A percentile compares a stretch with the other conserved stretches of the same genome.
phyloP scores from a whole-genome alignment of 2,888 invertebrate genomes.

The Athalia rosae region DNA sequence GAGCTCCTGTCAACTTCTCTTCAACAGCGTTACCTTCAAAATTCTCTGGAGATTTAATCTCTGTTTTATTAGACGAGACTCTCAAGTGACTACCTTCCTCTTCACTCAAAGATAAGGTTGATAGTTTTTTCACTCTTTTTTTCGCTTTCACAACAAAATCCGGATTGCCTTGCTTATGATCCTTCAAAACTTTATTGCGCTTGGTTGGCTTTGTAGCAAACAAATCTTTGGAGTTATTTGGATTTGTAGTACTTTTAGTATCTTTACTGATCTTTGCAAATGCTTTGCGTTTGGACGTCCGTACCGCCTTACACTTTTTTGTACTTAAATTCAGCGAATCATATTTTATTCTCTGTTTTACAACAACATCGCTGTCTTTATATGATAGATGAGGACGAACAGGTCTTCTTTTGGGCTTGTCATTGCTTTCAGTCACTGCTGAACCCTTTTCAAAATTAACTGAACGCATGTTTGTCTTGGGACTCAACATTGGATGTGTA shows the following conservation, averaged over 20 bases:
- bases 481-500: background rate
- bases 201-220: background rate
- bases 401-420: conserved; percentile 25
- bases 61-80: background rate
- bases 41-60: background rate
- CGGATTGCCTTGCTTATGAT: background rate
- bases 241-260: background rate
- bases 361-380: conserved; percentile 42
- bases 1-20: background rate
- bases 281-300: conserved; percentile 9
- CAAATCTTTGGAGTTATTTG: background rate
- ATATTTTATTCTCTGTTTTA: conserved; percentile 17
- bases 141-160: conserved; percentile 18
- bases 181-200: background rate
- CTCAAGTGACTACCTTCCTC: background rate
- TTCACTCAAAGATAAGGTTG: background rate
- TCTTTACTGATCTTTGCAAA: background rate
- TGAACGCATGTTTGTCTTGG: background rate
- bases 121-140: background rate
- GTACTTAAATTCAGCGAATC: conserved; percentile 16
- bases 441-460: background rate
- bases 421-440: background rate
- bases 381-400: conserved; percentile 46
- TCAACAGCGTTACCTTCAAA: background rate
- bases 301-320: background rate